Base-by-base conservation (phyloP, 1,140 invertebrate genomes). In the Drosophila nannoptera region DNA sequence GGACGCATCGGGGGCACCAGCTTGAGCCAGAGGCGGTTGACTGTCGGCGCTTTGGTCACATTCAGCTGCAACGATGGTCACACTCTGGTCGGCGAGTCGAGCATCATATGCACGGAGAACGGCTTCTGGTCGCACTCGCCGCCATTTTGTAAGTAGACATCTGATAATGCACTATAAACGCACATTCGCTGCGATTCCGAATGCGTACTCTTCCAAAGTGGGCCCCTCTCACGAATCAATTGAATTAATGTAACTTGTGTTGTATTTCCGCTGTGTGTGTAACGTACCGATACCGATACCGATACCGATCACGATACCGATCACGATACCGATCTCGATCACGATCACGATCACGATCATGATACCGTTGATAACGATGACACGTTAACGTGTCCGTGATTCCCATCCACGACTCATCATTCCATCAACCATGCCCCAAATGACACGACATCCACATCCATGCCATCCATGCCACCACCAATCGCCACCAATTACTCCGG, bases 71-170 rank as follows among this genome's bases (percentile, higher is more conserved):
- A 90, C 78, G 93, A 91, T 71, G 91, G 93, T 1, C 94, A 94
- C 87, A 91, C 93, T 63, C 90, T 97, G 3, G 91, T 95, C 40
- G 96, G 96, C 2, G 94, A 96, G 88, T 92, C 93, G 0, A 94
- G 94, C 31, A 94, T 95, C 65, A 94, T 96, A 14, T 97, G 96
- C 89, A 95, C 94, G 12, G 95, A 96, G 89, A 95, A 93, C 72
- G 96, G 96, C 38, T 94, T 93, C 70, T 97, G 96, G 96, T 96
- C 95, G 7, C 94, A 96, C 88, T 93, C 94, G 55, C 92, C 94
- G n/a, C 96, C 96, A 65, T 92, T 94, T 81, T 97, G 96, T 91
- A 91, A 90, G 90, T 90, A 89, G 73, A 80, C 71, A 74, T 68
- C 62, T 63, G 69, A 74, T 73, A 62, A 75, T 83, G 68, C 73